Evolutionary conservation across 2,797 vertebrate species (phyloP).

Genomic region (Odontamblyopus lacepedii): DNA sequence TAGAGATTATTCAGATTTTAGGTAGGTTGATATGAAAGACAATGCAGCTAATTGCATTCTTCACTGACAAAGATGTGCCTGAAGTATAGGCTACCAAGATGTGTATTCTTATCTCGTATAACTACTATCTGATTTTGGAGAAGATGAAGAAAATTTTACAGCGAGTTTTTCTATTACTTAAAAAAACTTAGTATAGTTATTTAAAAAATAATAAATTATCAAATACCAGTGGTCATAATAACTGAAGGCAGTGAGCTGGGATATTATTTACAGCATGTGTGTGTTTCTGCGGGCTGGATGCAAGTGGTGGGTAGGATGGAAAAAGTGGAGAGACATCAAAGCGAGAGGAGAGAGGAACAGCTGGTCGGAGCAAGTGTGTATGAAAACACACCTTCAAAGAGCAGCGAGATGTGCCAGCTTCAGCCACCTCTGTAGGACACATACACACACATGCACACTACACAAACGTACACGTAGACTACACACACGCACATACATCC

Average conservation of each 20-base stretch:
- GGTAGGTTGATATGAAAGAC: constrained; percentile 1
- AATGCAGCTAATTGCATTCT: constrained; percentile 56
- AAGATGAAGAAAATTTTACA: not conserved
- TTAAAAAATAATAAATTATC: constrained; percentile 8
- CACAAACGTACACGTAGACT: not conserved
- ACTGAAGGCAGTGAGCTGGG: not conserved
- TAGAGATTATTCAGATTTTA: constrained; percentile 1
- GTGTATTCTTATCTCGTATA: not conserved
- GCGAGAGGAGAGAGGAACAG: constrained; percentile 63
- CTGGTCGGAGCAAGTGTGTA: constrained; percentile 58
- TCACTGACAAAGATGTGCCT: constrained; percentile 29
- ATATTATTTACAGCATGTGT: constrained; percentile 8
- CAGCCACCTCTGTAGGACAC: constrained; percentile 43
- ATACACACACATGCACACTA: not conserved
- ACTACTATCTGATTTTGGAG: not conserved
- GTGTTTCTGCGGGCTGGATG: constrained; percentile 16
- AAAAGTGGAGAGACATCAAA: constrained; percentile 67
- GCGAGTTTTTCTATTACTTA: constrained; percentile 2
- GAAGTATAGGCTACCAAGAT: not conserved
- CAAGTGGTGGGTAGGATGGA: constrained; percentile 36
- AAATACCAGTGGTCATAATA: not conserved
- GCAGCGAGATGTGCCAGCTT: constrained; percentile 53
- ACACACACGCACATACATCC: not conserved
- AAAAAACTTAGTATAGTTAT: not conserved
- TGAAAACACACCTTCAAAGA: constrained; percentile 66